Evolutionary conservation across 2,888 invertebrate species (phyloP), one percentile per base, ranked within the genome.

Genomic region (Onthophagus sagittarius): DNA sequence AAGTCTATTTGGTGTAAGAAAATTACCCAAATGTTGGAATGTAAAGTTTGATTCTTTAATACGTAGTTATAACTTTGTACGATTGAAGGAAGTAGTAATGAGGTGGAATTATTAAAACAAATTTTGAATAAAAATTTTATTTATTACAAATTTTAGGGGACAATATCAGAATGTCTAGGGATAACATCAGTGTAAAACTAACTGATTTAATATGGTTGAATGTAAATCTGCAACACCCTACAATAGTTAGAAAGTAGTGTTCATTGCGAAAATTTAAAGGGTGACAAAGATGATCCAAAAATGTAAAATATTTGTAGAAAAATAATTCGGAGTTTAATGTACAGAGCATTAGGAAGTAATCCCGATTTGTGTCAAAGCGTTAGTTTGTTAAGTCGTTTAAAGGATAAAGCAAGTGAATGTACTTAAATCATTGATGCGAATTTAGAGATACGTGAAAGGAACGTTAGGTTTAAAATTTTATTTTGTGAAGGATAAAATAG

Each of bases 391-490:
- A 73, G 73, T 15, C 63, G 73, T n/a, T 73, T 65, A 14, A 73
- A 76, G 53, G 62, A 15, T 15, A 65, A 72, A 9, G 67, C 73
- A 39, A 75, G 15, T 67, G 23, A n/a, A 72, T n/a, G 65, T 75
- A 9, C 74, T 70, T 65, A 74, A 69, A 62, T 67, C 53, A 11
- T 63, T 77, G 15, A 78, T 77, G 65, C n/a, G 78, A 73, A 73
- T 78, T 6, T 39, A 76, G n/a, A 53, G 77, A 32, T 79, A 78
- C 14, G 15, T 78, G 1, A 71, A 77, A 73, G 76, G 76, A 5
- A 78, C 75, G 7, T 15, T 73, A 65, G 65, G 75, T 23, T 62
- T 72, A 13, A 67, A 69, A 23, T 69, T 62, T 69, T 62, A 62
- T n/a, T 72, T 69, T 69, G 15, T 72, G 62, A 62, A 62, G 31